phyloP scores from a whole-genome alignment of 1,140 invertebrate genomes.

The Formica selysi region DNA sequence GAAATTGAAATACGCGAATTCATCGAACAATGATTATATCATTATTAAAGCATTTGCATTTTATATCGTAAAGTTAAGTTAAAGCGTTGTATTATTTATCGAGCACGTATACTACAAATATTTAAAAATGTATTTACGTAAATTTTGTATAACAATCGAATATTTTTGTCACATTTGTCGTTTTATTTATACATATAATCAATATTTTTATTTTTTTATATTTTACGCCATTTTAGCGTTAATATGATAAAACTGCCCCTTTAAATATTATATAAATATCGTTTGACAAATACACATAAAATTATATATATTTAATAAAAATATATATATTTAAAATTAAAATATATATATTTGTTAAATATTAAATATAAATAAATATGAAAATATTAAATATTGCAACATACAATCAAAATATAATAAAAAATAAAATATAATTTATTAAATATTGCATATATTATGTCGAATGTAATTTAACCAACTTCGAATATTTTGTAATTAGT shows the following conservation, averaged over 20 bases:
- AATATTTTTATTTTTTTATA: background rate
- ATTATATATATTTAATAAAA: background rate
- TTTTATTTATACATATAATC: background rate
- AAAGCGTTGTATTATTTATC: background rate
- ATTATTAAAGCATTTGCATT: background rate
- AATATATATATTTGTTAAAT: background rate
- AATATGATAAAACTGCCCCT: background rate
- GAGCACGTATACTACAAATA: background rate
- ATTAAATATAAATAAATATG: background rate
- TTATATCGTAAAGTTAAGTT: background rate
- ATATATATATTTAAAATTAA: background rate
- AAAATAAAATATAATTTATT: background rate
- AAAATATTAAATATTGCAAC: background rate
- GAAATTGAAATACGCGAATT: constrained; percentile 42
- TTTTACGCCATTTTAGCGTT: background rate
- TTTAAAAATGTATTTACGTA: background rate
- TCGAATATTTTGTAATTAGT: background rate
- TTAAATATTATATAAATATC: constrained; percentile 11
- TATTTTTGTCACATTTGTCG: background rate
- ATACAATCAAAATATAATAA: background rate
- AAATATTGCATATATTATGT: background rate
- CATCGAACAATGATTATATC: constrained; percentile 7
- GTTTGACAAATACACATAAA: background rate
- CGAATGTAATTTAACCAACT: background rate
- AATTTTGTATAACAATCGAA: background rate